Base-by-base conservation (phyloP, 2,888 invertebrate genomes). In the Sinhomidia bicolor region DNA sequence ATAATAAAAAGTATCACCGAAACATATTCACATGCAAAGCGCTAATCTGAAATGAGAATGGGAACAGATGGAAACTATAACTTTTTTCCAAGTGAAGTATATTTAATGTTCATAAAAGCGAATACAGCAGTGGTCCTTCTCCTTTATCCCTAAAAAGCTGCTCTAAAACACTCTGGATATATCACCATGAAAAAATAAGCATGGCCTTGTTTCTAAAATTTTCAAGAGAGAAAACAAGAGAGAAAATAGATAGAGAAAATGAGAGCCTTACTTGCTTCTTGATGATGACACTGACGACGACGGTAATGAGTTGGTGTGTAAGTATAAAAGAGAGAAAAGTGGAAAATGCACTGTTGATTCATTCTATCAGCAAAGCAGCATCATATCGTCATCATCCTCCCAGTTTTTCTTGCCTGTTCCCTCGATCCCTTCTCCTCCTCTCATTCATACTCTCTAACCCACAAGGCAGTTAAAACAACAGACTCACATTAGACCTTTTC, bases 381-480 rank as follows among this genome's bases (percentile, higher is more conserved):
- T n/a, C n/a, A n/a, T n/a, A 65, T 65, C 32, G n/a, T 32, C 62
- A 65, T 7, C 32, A 14, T 32, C 32, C 1, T 65, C 14, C 26
- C 10, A 62, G 26, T 65, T 65, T 29, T 26, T n/a, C 74, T n/a
- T n/a, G n/a, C n/a, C n/a, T n/a, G n/a, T n/a, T n/a, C n/a, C n/a
- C n/a, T n/a, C n/a, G n/a, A n/a, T 51, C 76, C 51, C 23, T 47
- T 3, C 74, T 20, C 12, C 23, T 29, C 26, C 17, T 51, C 29
- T 29, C 23, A 44, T 51, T 54, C 76, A 44, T 32, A 65, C 54
- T 29, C 76, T 78, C 14, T 51, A 65, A 65, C 62, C 84, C 84
- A 84, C 74, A 74, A 74, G 74, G 84, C 84, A 71, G 83, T 83
- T 83, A 83, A 83, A 84, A 84, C 84, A 84, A 84, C 74, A 74